Percentiles rank a stretch among this genome's conserved stretches.
Evolutionary conservation across 2,113 vertebrate species (phyloP).

Genomic region (Phalacrocorax carbo): DNA sequence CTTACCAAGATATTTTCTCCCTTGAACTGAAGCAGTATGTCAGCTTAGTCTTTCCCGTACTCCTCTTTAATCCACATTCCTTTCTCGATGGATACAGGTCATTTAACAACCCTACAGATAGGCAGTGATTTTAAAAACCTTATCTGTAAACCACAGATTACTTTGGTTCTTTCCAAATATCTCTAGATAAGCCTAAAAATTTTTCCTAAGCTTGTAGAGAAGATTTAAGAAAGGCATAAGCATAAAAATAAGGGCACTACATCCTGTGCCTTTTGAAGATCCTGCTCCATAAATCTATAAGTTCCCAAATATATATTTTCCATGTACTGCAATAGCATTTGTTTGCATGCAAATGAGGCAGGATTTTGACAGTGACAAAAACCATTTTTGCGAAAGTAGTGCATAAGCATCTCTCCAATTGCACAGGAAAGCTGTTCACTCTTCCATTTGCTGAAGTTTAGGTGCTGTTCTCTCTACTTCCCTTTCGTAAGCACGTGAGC

Average conservation of each 20-base stretch:
- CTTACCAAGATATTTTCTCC: background rate
- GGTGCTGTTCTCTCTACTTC: background rate
- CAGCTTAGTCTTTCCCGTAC: constrained; percentile 25
- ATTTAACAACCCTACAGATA: constrained; percentile 15
- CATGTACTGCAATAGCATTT: background rate
- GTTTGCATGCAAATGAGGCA: background rate
- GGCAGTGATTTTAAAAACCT: constrained; percentile 12
- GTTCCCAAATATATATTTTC: background rate
- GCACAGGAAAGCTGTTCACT: background rate
- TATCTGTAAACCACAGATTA: constrained; percentile 32
- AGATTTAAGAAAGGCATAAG: background rate
- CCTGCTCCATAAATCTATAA: background rate
- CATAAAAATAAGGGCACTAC: background rate
- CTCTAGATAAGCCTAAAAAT: background rate
- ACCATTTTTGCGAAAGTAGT: background rate
- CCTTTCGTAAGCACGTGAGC: background rate
- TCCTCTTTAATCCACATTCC: constrained; percentile 36
- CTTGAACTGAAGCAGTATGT: constrained; percentile 9
- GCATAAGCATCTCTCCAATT: background rate
- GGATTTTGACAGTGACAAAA: background rate
- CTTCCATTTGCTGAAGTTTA: background rate
- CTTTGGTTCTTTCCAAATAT: background rate
- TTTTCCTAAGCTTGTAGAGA: background rate
- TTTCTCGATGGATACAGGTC: constrained; percentile 21
- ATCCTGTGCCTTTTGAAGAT: background rate